Evolutionary conservation across 35 echinoderm and acorn worm genomes (phyloP), one percentile per base, ranked within the genome.

Genomic region (Apostichopus japonicus): DNA sequence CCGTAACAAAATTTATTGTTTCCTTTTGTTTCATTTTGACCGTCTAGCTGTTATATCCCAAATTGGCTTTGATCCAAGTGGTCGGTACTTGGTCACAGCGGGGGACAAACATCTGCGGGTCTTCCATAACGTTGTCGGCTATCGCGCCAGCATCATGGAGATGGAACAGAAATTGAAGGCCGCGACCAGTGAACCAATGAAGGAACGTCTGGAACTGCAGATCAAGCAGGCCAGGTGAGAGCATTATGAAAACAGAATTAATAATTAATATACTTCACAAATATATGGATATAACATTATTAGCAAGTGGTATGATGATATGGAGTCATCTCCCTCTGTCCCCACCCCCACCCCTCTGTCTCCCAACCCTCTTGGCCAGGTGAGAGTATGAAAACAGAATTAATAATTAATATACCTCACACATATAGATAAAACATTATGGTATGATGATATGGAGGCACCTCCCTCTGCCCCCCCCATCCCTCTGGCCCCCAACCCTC

Each of bases 91-190:
- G 82, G 97, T 95, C 23, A 93, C 97, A 62, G 72, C 91, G 10
- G 97, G 97, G 0, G 97, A 99, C 90, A 94, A 92, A 77, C 95
- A 96, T 87, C 89, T 99, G 24, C 89, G 95, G 77, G 90, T 99
- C 33, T 99, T 99, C 56, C 95, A 99, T 67, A 99, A 99, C 63
- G 91, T 99, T 10, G 92, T 94, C 19, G 97, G 97, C 56, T 91
- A 87, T 71, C 77, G 84, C 33, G 95, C 97, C 0, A 93, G 72
- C 56, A 95, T 96, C 53, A 17, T 61, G 10, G 95, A 93, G 27
- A 96, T 99, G 91, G 95, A 99, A 61, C 73, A 87, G 82, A 99
- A 96, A 84, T 55, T 94, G 27, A 95, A 95, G 83, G 93, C 77
- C 52, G 90, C 93, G 11, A 95, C 93, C 22, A 93, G 91, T 10